Base-by-base conservation (phyloP, 2,888 invertebrate species). In the Catocala sponsa region DNA sequence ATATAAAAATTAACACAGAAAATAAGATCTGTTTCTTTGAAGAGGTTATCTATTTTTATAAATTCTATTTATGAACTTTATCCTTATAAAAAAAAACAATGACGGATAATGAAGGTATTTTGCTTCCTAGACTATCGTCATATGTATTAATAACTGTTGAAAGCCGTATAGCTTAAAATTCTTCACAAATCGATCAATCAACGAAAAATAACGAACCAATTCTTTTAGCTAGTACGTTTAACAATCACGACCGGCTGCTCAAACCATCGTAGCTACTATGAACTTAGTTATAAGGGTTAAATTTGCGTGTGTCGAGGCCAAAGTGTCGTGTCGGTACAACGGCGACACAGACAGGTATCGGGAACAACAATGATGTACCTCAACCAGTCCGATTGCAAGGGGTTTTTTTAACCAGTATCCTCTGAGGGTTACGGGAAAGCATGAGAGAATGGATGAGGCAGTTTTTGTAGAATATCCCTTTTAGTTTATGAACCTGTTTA, bases 371-470 rank as follows among this genome's bases (percentile, higher is more conserved):
- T 91, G 90, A 91, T 89, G 90, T 88, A 86, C 88, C 85, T 87
- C 83, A 87, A 85, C 90, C 90, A 89, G 90, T 90, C 86, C 84
- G 86, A 85, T 86, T 79, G 84, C 83, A 68, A 80, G 78, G 81
- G 84, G 81, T 90, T 91, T 91, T 74, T 91, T 89, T 87, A 86
- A 86, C 88, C 88, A 88, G 87, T 87, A 88, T 88, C 85, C 85
- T 85, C 76, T 72, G 79, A 74, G 68, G 69, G 77, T 69, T 69
- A 66, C 61, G 9, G 9, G 48, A 79, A 85, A 55, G 42, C 71
- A 59, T 5, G 69, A 6, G 1, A 5, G 58, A 41, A 41, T 59
- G 59, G 79, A 77, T 13, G 10, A 0, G 71, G 57, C 47, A 66
- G 2, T 47, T 6, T 61, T 47, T 47, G 5, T 32, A 44, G 4